phyloP scores from a whole-genome alignment of 2,888 invertebrate species.

The Coenonympha glycerion region DNA sequence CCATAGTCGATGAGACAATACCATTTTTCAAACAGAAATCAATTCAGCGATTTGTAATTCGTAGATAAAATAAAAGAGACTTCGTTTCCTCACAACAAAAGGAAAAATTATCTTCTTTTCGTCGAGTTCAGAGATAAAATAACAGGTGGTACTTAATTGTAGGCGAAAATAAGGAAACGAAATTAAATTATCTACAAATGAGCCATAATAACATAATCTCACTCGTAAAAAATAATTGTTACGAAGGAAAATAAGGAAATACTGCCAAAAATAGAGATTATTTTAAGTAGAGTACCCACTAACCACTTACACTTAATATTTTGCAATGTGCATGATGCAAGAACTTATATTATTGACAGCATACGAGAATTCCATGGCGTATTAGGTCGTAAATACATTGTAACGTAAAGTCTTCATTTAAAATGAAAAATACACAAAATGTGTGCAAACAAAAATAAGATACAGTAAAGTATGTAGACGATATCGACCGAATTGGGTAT shows the following conservation, averaged over 20 bases:
- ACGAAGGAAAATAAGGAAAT: not conserved
- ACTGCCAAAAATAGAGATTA: not conserved
- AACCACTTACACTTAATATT: too few species aligned
- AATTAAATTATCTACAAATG: not conserved
- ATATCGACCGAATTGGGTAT: too few species aligned
- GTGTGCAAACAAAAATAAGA: too few species aligned
- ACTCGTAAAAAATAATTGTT: not conserved
- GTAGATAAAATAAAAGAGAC: not conserved
- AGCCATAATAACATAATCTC: not conserved
- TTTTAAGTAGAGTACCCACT: not conserved
- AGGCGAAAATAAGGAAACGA: not conserved
- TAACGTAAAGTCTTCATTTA: not conserved
- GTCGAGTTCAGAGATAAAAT: not conserved
- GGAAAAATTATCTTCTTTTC: not conserved
- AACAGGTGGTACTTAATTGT: not conserved
- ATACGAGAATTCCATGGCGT: constrained; percentile 13
- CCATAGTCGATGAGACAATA: too few species aligned
- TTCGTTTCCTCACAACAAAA: not conserved
- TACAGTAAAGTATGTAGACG: too few species aligned
- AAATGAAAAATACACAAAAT: too few species aligned
- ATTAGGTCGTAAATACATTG: not conserved
- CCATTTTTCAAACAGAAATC: too few species aligned
- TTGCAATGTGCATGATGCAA: constrained; percentile 24
- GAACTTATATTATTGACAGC: constrained; percentile 16
- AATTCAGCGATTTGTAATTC: too few species aligned